Conservation (phyloP, 1,140 invertebrate species). For the Rhysida immarginata region DNA sequence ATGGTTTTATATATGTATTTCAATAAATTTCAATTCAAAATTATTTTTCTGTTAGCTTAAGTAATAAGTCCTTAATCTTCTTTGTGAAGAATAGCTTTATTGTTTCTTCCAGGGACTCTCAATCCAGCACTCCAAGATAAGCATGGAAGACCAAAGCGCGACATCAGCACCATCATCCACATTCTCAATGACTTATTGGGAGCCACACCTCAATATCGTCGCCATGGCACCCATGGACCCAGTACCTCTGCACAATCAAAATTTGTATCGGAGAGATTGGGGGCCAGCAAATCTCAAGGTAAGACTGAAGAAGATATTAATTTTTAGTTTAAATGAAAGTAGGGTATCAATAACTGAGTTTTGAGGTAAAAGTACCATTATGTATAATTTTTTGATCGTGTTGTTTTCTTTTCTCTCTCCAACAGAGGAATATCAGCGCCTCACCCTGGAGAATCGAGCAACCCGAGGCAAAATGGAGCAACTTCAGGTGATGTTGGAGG, state of each 20-base stretch:
- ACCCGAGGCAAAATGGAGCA: constrained; percentile 72
- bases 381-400: neutral
- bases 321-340: neutral
- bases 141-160: constrained; percentile 71
- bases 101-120: constrained; percentile 57
- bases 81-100: no score
- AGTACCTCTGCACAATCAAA: neutral
- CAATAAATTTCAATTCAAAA: no score
- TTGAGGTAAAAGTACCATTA: neutral
- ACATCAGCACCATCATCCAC: constrained; percentile 87
- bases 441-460: constrained; percentile 49
- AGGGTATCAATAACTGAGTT: neutral
- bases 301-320: neutral
- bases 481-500: constrained; percentile 70
- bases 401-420: neutral
- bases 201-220: constrained; percentile 48
- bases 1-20: no score
- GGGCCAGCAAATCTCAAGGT: constrained; percentile 1
- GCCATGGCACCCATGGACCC: neutral
- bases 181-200: constrained; percentile 86
- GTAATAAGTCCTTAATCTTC: no score
- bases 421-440: constrained; percentile 10
- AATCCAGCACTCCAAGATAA: constrained; percentile 87
- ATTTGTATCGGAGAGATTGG: neutral
- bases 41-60: neutral